Conservation (phyloP, 2,113 vertebrate species). For the Bombycilla garrulus region DNA sequence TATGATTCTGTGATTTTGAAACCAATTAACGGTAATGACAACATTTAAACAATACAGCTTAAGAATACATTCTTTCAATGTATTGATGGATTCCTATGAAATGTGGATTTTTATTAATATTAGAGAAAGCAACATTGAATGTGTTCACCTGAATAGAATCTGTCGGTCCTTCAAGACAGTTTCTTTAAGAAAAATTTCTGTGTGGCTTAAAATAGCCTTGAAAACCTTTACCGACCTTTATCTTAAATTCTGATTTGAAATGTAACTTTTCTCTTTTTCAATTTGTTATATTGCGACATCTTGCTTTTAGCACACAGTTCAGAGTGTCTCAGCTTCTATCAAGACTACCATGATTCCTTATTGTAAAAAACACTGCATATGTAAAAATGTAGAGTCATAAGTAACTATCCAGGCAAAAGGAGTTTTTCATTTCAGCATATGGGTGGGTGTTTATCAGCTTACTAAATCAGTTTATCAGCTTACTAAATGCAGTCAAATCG, state of each 20-base stretch:
- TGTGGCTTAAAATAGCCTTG: constrained; percentile 36
- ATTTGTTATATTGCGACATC: constrained; percentile 56
- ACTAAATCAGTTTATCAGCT: constrained; percentile 65
- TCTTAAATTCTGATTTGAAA: constrained; percentile 48
- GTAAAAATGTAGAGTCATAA: constrained; percentile 34
- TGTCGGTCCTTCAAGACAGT: background rate
- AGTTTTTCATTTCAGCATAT: constrained; percentile 62
- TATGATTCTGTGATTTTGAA: background rate
- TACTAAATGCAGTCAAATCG: constrained; percentile 54
- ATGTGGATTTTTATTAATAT: background rate
- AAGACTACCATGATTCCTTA: constrained; percentile 54
- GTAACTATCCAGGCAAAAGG: constrained; percentile 55
- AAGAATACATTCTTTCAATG: background rate
- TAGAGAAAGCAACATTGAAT: background rate
- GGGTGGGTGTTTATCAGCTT: constrained; percentile 62
- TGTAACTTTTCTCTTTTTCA: constrained; percentile 20
- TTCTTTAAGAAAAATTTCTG: background rate
- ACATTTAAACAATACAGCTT: background rate
- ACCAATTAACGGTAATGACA: background rate
- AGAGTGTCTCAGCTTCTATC: constrained; percentile 57
- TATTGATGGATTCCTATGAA: background rate
- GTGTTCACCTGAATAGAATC: constrained; percentile 3
- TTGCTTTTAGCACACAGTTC: constrained; percentile 65
- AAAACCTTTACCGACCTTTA: constrained; percentile 7
- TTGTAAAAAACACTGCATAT: constrained; percentile 57